phyloP scores from a whole-genome alignment of 2,113 vertebrate species.

The Hemiscyllium ocellatum region DNA sequence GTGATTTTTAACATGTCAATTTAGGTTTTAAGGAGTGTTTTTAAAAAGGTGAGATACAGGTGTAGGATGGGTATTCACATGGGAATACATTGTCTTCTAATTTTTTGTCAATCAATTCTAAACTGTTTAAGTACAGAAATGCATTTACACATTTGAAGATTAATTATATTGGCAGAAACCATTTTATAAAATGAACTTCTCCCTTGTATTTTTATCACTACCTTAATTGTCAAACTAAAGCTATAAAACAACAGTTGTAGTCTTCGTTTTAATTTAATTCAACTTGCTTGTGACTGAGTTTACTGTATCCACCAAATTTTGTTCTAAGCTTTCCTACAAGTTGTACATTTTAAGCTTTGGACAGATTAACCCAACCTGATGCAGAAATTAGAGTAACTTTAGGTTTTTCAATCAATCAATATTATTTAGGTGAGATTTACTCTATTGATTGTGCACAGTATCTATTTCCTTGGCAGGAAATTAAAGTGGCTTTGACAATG shows the following conservation, averaged over 20 bases:
- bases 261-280: constrained; percentile 21
- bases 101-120: background rate
- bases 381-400: background rate
- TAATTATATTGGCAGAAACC: background rate
- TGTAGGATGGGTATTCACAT: background rate
- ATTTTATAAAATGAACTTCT: background rate
- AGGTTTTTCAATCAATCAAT: background rate
- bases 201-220: background rate
- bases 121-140: background rate
- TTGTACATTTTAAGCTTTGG: background rate
- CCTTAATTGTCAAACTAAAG: background rate
- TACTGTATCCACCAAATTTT: background rate
- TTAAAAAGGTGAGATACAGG: background rate
- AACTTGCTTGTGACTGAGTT: background rate
- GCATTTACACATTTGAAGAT: background rate
- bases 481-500: constrained; percentile 8
- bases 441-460: background rate
- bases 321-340: background rate
- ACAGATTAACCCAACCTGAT: background rate
- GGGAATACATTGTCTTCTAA: background rate
- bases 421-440: background rate
- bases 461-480: background rate
- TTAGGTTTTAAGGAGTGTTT: background rate
- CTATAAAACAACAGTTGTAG: background rate
- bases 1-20: background rate